Evolutionary conservation across 2,797 vertebrate genomes (phyloP).

Genomic region (Schizopygopsis pylzovi): DNA sequence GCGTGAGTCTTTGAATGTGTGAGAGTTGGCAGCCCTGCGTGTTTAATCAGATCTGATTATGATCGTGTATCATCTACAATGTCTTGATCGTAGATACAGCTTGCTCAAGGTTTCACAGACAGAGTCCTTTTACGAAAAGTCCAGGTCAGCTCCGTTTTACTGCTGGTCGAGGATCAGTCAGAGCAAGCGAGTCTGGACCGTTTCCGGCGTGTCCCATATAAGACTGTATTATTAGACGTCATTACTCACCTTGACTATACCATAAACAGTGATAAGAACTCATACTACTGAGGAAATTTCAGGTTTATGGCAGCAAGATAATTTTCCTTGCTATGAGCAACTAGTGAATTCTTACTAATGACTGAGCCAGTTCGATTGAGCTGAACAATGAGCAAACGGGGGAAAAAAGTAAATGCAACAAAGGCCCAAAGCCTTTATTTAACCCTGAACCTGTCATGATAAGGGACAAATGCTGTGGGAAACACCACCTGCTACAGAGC

Average conservation of each 20-base stretch:
- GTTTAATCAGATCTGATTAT: background rate
- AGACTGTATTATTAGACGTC: background rate
- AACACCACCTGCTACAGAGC: background rate
- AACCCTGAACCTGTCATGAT: background rate
- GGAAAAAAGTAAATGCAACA: background rate
- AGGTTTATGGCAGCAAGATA: background rate
- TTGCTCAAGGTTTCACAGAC: constrained; percentile 15
- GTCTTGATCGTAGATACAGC: background rate
- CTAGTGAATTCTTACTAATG: background rate
- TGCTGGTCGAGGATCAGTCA: background rate
- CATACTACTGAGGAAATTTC: background rate
- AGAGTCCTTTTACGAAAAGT: constrained; percentile 27
- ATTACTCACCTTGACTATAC: constrained; percentile 14
- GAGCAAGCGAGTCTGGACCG: background rate
- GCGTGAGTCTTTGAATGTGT: no score
- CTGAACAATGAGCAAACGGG: background rate
- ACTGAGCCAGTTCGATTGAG: background rate
- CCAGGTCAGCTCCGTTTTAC: background rate
- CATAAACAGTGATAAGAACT: background rate
- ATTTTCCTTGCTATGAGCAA: background rate
- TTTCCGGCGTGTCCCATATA: background rate
- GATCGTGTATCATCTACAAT: background rate
- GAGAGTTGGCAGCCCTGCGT: no score
- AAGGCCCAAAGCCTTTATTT: background rate
- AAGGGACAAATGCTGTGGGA: background rate